phyloP scores from a whole-genome alignment of 2,797 vertebrate genomes.

The Scyliorhinus canicula region DNA sequence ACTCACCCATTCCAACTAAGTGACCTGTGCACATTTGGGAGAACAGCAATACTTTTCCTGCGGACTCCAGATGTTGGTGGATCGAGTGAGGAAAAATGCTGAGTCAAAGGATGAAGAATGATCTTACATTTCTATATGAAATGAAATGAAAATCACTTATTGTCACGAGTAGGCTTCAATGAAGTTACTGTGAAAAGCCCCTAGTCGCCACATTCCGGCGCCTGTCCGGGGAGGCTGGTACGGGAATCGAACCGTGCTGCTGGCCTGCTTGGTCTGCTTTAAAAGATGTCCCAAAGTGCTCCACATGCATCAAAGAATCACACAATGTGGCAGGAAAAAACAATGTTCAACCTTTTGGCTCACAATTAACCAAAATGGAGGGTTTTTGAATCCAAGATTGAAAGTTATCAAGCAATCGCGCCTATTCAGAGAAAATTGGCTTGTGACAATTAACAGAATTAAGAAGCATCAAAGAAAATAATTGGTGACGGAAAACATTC shows the following conservation, averaged over 20 bases:
- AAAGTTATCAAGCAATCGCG: neutral
- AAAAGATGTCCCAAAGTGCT: neutral
- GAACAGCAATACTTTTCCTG: neutral
- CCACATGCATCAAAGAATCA: neutral
- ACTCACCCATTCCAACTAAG: neutral
- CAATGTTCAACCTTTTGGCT: neutral
- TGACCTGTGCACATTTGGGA: neutral
- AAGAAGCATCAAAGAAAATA: neutral
- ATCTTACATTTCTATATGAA: neutral
- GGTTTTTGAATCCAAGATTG: neutral
- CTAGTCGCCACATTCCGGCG: no score
- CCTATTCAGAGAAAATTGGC: neutral
- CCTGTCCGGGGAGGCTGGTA: no score
- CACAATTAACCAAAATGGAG: neutral
- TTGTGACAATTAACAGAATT: neutral
- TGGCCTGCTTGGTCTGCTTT: no score
- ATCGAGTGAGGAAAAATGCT: no score
- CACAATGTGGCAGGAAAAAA: neutral
- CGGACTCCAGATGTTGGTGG: neutral
- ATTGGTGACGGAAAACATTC: slow-evolving; percentile 9
- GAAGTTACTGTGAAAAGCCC: no score
- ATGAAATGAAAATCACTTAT: no score
- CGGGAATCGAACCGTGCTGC: no score
- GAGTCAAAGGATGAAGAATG: neutral
- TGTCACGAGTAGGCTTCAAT: no score